Evolutionary conservation across 2,113 vertebrate genomes (phyloP).

Genomic region (Lasiurus borealis): DNA sequence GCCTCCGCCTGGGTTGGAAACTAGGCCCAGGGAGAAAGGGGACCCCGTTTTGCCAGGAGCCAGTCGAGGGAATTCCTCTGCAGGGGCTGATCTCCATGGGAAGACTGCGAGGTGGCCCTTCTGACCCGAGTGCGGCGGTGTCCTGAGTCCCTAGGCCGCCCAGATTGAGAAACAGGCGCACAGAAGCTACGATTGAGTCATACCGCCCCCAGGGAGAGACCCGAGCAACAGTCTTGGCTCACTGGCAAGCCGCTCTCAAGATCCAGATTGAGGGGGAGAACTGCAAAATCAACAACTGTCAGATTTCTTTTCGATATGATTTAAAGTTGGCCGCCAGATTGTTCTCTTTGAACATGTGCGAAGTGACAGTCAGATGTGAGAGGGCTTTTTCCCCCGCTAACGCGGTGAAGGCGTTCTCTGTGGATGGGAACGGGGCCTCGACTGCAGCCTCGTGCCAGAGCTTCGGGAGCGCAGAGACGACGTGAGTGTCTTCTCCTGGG

Average conservation of each 20-base stretch:
- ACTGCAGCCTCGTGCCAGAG: not conserved
- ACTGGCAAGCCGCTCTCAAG: constrained; percentile 57
- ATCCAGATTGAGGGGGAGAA: constrained; percentile 69
- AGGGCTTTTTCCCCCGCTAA: not conserved
- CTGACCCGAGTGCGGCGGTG: not conserved
- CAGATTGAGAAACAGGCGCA: constrained; percentile 23
- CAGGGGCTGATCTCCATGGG: not conserved
- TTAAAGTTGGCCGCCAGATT: constrained; percentile 70
- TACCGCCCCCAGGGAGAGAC: constrained; percentile 46
- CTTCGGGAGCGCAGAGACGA: not conserved
- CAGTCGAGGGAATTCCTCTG: constrained; percentile 18
- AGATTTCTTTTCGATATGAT: constrained; percentile 63
- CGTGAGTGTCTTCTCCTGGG: not conserved
- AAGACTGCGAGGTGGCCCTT: not conserved
- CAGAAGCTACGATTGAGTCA: constrained; percentile 63
- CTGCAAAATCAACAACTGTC: constrained; percentile 77
- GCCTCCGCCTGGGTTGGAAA: not conserved
- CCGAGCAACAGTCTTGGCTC: constrained; percentile 51
- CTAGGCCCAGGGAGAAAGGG: not conserved
- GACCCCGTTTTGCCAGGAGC: constrained; percentile 13
- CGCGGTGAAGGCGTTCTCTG: not conserved
- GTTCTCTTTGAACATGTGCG: constrained; percentile 62
- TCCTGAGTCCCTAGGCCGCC: not conserved
- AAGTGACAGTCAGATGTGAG: constrained; percentile 65
- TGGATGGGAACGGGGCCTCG: not conserved